Evolutionary conservation across 2,888 invertebrate genomes (phyloP), one percentile per base, ranked within the genome.

Genomic region (Junonia oenone): DNA sequence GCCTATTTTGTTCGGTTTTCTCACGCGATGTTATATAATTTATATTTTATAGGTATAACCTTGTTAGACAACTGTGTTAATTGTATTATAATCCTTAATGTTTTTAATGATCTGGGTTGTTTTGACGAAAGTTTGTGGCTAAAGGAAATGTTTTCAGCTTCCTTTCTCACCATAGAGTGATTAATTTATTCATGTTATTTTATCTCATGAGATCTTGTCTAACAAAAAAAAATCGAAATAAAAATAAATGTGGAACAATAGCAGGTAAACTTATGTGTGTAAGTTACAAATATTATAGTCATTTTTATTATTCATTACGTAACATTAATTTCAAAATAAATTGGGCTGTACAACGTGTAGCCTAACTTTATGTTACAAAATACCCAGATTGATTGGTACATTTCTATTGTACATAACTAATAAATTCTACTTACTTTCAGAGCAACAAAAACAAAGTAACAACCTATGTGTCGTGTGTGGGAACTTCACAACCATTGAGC

Each of bases 11-110:
- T 52, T 59, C 46, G n/a, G n/a, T 53, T 37, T 50, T 57, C 57
- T 50, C 59, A 59, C 59, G 59, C 56, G 15, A 43, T 35, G 37
- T 59, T 59, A 59, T 50, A 46, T 52, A 51, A 56, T 59, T 51
- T 52, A 46, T 52, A 51, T 52, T 59, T 51, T 52, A 56, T 33
- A 43, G 33, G 22, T 17, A 46, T 35, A 51, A 45, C 38, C 43
- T 50, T n/a, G 26, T 57, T 45, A 15, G 1, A 43, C 47, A 38
- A 37, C 46, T 48, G 9, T 14, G 29, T 22, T 31, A 9, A 40
- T 26, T 31, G 9, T 53, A 17, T 19, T 6, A 40, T 11, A 6
- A 47, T 47, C 14, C 15, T 22, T 33, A 9, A 47, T 31, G 9
- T 35, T 29, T 35, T 26, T 33, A 27, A 27, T 15, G 40, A 29